phyloP scores from a whole-genome alignment of 2,113 vertebrate species.

The Bos taurus region ARS-UCD2.0 NC_037351.1:60367501-60368000 shows the following conservation, averaged over 20 bases:
- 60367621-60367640: background rate
- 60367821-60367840: background rate
- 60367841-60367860: background rate
- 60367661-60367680: background rate
- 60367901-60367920: background rate
- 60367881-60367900: background rate
- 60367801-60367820: background rate
- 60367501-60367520: background rate
- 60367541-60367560: background rate
- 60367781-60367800: background rate
- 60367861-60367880: background rate
- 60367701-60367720: background rate
- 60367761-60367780: background rate
- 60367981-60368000: background rate
- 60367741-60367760: background rate
- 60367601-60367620: background rate
- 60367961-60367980: background rate
- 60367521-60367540: background rate
- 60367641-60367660: background rate
- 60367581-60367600: background rate
- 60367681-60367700: background rate
- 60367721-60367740: background rate
- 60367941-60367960: background rate
- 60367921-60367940: background rate
- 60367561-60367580: fast-evolving